Evolutionary conservation across 2,113 vertebrate species (phyloP).

Genomic region (Ornithorhynchus anatinus): DNA sequence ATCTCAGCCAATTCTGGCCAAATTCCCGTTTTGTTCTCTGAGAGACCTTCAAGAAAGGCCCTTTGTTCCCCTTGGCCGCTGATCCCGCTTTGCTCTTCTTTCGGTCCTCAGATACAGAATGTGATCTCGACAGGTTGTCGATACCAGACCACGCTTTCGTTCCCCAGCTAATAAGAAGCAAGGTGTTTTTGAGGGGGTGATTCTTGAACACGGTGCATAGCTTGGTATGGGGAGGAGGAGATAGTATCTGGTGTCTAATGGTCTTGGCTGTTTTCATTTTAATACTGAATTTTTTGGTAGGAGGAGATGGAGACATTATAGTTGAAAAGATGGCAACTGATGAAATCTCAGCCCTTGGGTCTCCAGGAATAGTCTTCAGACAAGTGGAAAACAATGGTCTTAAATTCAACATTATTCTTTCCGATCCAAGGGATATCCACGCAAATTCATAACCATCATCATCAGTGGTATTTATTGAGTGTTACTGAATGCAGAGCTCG

Average conservation of each 20-base stretch:
- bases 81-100: neutral
- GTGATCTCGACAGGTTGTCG: neutral
- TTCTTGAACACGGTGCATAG: neutral
- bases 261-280: neutral
- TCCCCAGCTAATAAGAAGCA: neutral
- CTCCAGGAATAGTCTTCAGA: too few relatives aligned
- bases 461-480: too few relatives aligned
- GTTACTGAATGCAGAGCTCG: too few relatives aligned
- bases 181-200: neutral
- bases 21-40: neutral
- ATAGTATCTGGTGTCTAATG: neutral
- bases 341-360: too few relatives aligned
- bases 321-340: too few relatives aligned
- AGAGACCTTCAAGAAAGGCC: neutral
- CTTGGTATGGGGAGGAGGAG: neutral
- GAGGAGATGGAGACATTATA: constrained; percentile 11
- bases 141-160: neutral
- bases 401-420: too few relatives aligned
- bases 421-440: too few relatives aligned
- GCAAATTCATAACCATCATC: too few relatives aligned
- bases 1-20: neutral
- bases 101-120: neutral
- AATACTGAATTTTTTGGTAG: neutral
- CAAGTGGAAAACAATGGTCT: too few relatives aligned
- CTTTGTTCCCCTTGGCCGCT: neutral